phyloP scores from a whole-genome alignment of 1,140 invertebrate genomes.

The Calephelis virginiensis region DNA sequence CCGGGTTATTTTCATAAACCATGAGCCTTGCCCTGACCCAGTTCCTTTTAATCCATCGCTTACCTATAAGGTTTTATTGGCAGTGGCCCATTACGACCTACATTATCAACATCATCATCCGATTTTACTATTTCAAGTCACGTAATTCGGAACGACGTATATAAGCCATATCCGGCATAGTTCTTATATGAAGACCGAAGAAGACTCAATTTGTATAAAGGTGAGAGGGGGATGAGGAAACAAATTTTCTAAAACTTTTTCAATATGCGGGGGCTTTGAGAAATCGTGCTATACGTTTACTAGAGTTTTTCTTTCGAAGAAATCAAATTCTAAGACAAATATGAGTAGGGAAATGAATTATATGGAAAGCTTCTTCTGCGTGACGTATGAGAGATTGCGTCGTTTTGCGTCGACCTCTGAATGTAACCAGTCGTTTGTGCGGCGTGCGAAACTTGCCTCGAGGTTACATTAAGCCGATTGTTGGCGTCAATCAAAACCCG shows the following conservation, averaged over 20 bases:
- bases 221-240: constrained; percentile 41
- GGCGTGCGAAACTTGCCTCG: constrained; percentile 67
- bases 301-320: constrained; percentile 27
- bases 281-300: constrained; percentile 7
- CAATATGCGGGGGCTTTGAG: constrained; percentile 37
- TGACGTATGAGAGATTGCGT: constrained; percentile 75
- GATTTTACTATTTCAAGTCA: constrained; percentile 78
- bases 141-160: constrained; percentile 72
- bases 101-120: constrained; percentile 78
- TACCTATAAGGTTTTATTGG: constrained; percentile 78
- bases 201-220: constrained; percentile 59
- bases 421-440: constrained; percentile 73
- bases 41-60: constrained; percentile 75
- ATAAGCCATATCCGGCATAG: constrained; percentile 61
- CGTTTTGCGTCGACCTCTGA: constrained; percentile 71
- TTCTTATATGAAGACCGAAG: constrained; percentile 38
- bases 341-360: constrained; percentile 75
- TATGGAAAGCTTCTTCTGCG: constrained; percentile 67
- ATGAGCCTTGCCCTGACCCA: constrained; percentile 65
- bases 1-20: constrained; percentile 63
- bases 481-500: constrained; percentile 71
- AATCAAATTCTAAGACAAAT: constrained; percentile 73
- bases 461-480: constrained; percentile 77
- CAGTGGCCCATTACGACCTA: constrained; percentile 73
- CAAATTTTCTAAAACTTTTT: constrained; percentile 57